Base-by-base conservation (phyloP, 2,888 invertebrate genomes). In the Drosophila neotestacea region DNA sequence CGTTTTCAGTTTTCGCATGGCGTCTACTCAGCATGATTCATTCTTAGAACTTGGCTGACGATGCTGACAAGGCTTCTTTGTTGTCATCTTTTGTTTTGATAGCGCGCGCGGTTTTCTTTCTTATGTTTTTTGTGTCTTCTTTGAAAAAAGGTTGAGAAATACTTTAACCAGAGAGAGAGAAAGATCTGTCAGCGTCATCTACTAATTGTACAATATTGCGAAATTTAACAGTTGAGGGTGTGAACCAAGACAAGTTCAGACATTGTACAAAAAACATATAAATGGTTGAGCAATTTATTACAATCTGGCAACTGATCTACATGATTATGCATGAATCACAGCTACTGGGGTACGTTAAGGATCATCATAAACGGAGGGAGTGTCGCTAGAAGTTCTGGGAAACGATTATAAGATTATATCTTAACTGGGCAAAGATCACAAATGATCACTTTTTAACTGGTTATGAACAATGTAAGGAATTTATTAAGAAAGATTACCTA, bases 81-180 rank as follows among this genome's bases (percentile, higher is more conserved):
- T 85, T 85, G 79, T 87, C 81, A 81, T 81, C 81, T 76, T 72
- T 73, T 82, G 73, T 79, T 80, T 73, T 76, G 70, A 80, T 75
- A 75, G 71, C 61, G 61, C 50, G 42, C 55, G 74, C 70, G 70
- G 71, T 75, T 67, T 75, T 67, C 48, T 63, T 64, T 60, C 44
- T 51, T 39, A 32, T 59, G 52, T 36, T 41, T 32, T 48, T 61
- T 28, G 28, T 28, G 28, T 30, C 42, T 16, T 55, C 30, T 27
- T 70, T 30, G 9, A 10, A 30, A 51, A 42, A 50, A 67, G 48
- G 51, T 77, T 79, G 38, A 44, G 71, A 66, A 73, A 75, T 68
- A 72, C 55, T 65, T 76, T 77, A 68, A 39, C 50, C 56, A 50
- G 32, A 56, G 34, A 58, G 58, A 52, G 62, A 27, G 22, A 51